phyloP scores from a whole-genome alignment of 1,140 invertebrate species.

The Saccostrea glomerata region DNA sequence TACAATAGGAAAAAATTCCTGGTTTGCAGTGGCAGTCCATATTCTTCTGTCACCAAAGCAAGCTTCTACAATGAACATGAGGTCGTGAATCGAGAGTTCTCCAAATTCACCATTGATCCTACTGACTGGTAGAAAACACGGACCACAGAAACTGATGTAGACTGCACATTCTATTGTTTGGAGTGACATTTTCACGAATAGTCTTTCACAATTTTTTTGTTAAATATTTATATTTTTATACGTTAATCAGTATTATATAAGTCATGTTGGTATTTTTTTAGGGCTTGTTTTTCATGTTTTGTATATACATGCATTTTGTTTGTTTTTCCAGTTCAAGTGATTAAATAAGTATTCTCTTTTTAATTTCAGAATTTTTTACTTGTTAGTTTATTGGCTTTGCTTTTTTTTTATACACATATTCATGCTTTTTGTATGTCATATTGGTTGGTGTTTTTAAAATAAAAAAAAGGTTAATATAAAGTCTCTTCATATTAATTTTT shows the following conservation, averaged over 20 bases:
- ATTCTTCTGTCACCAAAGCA: conserved; percentile 84
- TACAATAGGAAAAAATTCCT: conserved; percentile 85
- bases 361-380: too few species aligned
- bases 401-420: too few species aligned
- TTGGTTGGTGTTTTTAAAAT: too few species aligned
- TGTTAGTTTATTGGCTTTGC: too few species aligned
- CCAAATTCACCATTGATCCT: conserved; percentile 40
- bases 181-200: neutral
- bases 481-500: too few species aligned
- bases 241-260: neutral
- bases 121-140: conserved; percentile 40
- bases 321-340: neutral
- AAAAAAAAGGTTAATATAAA: too few species aligned
- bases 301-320: neutral
- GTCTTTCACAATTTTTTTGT: conserved; percentile 16
- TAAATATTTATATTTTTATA: neutral
- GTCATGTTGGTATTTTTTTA: too few species aligned
- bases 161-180: neutral
- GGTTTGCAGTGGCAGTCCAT: conserved; percentile 84
- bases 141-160: neutral
- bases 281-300: neutral
- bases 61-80: conserved; percentile 82
- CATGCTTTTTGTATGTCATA: too few species aligned
- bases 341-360: neutral
- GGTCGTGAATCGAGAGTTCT: conserved; percentile 38